Percentiles rank a stretch among this genome's conserved stretches.
These are phyloP conservation scores for Rhagophthalmus giganteus DNA, from an alignment of 2,888 invertebrate species.

Conservation along the genomic window DNA sequence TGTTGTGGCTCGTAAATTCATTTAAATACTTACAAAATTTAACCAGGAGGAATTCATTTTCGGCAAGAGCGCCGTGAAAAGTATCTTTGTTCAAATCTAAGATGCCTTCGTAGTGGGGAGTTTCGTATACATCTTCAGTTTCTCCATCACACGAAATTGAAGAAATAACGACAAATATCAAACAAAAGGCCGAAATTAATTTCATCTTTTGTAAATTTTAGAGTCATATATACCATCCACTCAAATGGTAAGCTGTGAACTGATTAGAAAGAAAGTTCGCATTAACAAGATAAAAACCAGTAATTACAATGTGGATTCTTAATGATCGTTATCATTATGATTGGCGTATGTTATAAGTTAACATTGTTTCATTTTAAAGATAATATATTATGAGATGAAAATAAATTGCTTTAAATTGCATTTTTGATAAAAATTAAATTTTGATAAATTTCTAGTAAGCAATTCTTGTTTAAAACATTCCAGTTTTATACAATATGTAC, in stretches of 20 bases:
- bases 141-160: neutral
- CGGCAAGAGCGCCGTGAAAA: neutral
- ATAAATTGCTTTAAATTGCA: too few relatives aligned
- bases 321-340: too few relatives aligned
- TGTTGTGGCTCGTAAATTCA: too few relatives aligned
- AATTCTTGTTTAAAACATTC: too few relatives aligned
- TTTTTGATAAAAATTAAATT: too few relatives aligned
- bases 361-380: neutral
- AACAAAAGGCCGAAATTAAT: neutral
- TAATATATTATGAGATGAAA: neutral
- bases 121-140: neutral
- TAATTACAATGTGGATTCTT: too few relatives aligned
- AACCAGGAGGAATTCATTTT: neutral
- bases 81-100: neutral
- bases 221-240: too few relatives aligned
- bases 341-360: neutral
- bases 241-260: too few relatives aligned
- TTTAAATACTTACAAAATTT: slow-evolving; percentile 2
- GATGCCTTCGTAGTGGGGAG: neutral
- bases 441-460: too few relatives aligned
- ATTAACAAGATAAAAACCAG: too few relatives aligned
- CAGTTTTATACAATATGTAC: too few relatives aligned
- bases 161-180: neutral
- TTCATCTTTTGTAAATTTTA: neutral
- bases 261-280: too few relatives aligned